Conservation (phyloP, 2,113 vertebrate species). For the Piaya cayana region DNA sequence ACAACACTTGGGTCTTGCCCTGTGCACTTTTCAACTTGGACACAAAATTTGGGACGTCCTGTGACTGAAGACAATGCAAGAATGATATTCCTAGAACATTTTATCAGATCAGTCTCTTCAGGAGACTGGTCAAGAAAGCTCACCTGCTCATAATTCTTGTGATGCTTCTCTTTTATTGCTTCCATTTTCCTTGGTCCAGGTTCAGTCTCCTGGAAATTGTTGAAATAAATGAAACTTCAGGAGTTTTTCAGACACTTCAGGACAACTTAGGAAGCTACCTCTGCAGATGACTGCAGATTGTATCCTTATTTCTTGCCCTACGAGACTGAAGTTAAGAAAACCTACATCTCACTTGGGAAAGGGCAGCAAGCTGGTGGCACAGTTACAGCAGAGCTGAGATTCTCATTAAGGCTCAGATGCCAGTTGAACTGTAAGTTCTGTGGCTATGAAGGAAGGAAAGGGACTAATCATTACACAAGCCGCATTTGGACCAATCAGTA, state of each 20-base stretch:
- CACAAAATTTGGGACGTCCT: slow-evolving; percentile 66
- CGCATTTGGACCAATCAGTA: too few species aligned
- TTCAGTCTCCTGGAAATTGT: slow-evolving; percentile 68
- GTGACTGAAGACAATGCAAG: slow-evolving; percentile 30
- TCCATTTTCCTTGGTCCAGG: slow-evolving; percentile 68
- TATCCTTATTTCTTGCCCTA: not conserved
- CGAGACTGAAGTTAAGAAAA: not conserved
- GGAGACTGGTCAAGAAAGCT: not conserved
- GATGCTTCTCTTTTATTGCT: slow-evolving; percentile 68
- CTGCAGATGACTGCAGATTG: not conserved
- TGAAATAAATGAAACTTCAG: not conserved
- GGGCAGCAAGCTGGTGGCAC: not conserved
- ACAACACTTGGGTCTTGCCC: slow-evolving; percentile 65
- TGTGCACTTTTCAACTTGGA: slow-evolving; percentile 64
- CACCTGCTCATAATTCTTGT: slow-evolving; percentile 75
- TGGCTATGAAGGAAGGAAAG: too few species aligned
- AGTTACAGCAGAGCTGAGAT: too few species aligned
- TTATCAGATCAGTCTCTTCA: not conserved
- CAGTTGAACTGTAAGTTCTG: too few species aligned
- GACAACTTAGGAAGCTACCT: not conserved
- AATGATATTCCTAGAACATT: not conserved
- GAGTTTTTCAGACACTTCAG: not conserved
- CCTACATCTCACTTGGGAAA: not conserved
- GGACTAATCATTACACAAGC: too few species aligned
- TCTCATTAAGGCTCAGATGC: too few species aligned